These are phyloP conservation scores for Lepidurus couesii DNA, from an alignment of 1,140 invertebrate genomes.

Conservation along the genomic window DNA sequence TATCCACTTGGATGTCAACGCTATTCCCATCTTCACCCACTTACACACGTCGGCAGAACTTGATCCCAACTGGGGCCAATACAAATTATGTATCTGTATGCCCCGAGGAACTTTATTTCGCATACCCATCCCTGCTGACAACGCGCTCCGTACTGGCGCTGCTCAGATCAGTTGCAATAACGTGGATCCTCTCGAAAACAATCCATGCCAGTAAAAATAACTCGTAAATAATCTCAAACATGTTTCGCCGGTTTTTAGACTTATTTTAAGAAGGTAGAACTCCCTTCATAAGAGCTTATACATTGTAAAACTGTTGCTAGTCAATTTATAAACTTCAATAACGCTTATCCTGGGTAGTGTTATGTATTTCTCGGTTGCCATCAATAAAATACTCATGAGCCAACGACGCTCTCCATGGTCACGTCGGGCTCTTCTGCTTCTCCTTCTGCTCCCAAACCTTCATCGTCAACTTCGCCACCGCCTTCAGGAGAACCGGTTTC, in stretches of 20 bases:
- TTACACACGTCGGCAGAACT: conserved; percentile 39
- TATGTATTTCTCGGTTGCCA: neutral
- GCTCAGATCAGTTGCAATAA: conserved; percentile 49
- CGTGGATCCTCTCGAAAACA: conserved; percentile 51
- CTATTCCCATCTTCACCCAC: conserved; percentile 54
- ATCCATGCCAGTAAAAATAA: conserved; percentile 58
- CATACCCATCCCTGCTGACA: conserved; percentile 56
- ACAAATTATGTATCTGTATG: conserved; percentile 82
- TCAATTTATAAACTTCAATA: neutral
- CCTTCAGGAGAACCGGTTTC: conserved; percentile 52
- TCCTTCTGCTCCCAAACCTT: conserved; percentile 39
- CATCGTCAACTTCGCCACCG: conserved; percentile 53
- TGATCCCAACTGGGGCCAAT: conserved; percentile 50
- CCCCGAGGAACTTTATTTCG: conserved; percentile 73
- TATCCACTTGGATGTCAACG: conserved; percentile 63
- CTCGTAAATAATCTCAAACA: conserved; percentile 12
- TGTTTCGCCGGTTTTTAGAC: neutral
- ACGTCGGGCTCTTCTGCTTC: conserved; percentile 37
- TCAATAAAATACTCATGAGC: conserved; percentile 23
- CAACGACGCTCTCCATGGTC: conserved; percentile 40
- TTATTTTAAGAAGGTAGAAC: neutral
- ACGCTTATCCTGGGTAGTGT: conserved; percentile 9
- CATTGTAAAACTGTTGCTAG: neutral
- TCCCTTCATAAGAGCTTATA: neutral
- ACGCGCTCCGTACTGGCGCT: conserved; percentile 43